phyloP scores from a whole-genome alignment of 2,797 vertebrate species.

The Octomys mimax region DNA sequence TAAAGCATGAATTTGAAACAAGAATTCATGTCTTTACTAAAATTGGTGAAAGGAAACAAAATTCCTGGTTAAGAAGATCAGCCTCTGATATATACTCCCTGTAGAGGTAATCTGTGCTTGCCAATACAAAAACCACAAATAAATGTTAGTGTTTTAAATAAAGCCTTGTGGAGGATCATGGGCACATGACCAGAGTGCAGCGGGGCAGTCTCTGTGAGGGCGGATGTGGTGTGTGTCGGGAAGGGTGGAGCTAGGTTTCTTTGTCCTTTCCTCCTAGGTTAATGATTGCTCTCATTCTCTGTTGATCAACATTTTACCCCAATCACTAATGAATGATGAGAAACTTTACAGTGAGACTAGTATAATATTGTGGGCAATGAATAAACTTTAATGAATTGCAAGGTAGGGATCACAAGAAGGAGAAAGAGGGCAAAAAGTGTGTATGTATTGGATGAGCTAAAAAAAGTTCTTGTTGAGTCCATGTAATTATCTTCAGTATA shows the following conservation, averaged over 20 bases:
- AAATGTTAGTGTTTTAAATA: too few relatives aligned
- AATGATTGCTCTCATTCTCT: conserved; percentile 53
- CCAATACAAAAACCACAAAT: too few relatives aligned
- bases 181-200: background rate
- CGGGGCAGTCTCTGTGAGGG: background rate
- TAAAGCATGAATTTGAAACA: background rate
- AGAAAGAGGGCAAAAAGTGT: background rate
- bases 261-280: background rate
- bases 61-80: background rate
- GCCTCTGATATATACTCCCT: background rate
- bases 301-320: conserved; percentile 14
- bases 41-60: conserved; percentile 36
- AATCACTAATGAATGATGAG: conserved; percentile 46
- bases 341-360: conserved; percentile 37
- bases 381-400: conserved; percentile 54
- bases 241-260: background rate
- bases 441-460: background rate
- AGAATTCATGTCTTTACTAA: conserved; percentile 38
- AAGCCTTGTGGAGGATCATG: background rate
- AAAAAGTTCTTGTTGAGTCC: background rate
- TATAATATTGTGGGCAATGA: conserved; percentile 49
- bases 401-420: background rate
- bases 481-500: conserved; percentile 43
- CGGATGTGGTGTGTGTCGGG: background rate
- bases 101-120: background rate